Percentiles rank a stretch among this genome's conserved stretches.
These are phyloP conservation scores for Pygocentrus nattereri DNA, from an alignment of 2,797 vertebrate genomes.

Conservation along the genomic window DNA sequence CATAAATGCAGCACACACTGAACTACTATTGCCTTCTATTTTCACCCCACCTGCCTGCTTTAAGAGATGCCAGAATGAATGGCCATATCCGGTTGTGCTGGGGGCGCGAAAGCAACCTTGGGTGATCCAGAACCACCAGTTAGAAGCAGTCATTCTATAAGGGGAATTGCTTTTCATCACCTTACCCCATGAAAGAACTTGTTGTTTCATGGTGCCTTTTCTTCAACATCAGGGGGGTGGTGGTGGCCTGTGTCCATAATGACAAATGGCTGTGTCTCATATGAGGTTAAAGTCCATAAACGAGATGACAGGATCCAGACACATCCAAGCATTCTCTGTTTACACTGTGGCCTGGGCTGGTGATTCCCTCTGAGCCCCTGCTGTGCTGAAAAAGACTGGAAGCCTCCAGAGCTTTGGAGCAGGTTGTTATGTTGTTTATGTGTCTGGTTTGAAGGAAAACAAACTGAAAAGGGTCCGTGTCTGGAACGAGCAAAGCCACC, in stretches of 20 bases:
- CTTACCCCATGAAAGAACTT: not conserved
- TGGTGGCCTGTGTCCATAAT: not conserved
- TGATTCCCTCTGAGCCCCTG: not conserved
- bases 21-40: slow-evolving; percentile 75
- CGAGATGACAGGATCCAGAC: not conserved
- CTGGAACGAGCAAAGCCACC: not conserved
- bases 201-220: not conserved
- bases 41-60: slow-evolving; percentile 40
- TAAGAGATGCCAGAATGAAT: slow-evolving; percentile 27
- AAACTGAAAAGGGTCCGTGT: not conserved
- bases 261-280: not conserved
- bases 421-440: not conserved
- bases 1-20: slow-evolving; percentile 71
- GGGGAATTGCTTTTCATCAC: not conserved
- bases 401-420: not conserved
- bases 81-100: not conserved
- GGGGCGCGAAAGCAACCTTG: too few relatives aligned
- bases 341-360: slow-evolving; percentile 2
- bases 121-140: not conserved
- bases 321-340: slow-evolving; percentile 1
- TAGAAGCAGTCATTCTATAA: not conserved
- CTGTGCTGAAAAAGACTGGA: not conserved
- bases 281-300: slow-evolving; percentile 5
- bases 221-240: not conserved
- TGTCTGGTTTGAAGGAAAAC: not conserved